Base-by-base conservation (phyloP, 2,113 vertebrate species). In the Sapayoa aenigma region DNA sequence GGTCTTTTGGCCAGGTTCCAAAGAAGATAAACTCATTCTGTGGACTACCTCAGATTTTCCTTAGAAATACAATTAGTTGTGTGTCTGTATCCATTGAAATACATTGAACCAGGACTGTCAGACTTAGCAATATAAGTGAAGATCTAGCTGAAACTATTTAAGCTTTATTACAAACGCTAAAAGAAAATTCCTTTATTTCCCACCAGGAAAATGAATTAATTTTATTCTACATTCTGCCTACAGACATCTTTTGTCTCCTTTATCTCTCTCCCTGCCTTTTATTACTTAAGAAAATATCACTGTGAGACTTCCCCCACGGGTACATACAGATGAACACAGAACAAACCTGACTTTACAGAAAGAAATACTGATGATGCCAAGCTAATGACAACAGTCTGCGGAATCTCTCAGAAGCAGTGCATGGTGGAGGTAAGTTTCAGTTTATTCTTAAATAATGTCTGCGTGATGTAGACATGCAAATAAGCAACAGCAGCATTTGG, bases 221-320 rank as follows among this genome's bases (percentile, higher is more conserved):
- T 75, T 93, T 33, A 78, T 92, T 94, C 69, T 82, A 44, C 65
- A n/a, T 56, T 95, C 84, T 91, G 49, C 75, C 71, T 94, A 78
- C 67, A 95, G 87, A 66, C 15, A 60, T 83, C 55, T 88, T 93
- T 92, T 94, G 16, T 84, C 50, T 92, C 42, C 68, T 90, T 93
- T 89, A 75, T 65, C 65, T 83, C 19, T 56, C 47, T 89, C 35
- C 9, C 28, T 89, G 31, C 39, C 39, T 91, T 82, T 95, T 83
- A 94, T 91, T 91, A 87, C 88, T 50, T 79, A 73, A 93, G 78
- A 96, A 94, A 89, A 63, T 91, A 93, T 49, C 67, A 90, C 53
- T 41, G 35, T 62, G 14, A 87, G 41, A 19, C 39, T 77, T 92
- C 47, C 75, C 44, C 72, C 74, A 68, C 73, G 84, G 52, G 63